A percentile compares a stretch with the other conserved stretches of the same genome.
phyloP scores from a whole-genome alignment of 2,113 vertebrate genomes.

The Phylloscopus trochilus region DNA sequence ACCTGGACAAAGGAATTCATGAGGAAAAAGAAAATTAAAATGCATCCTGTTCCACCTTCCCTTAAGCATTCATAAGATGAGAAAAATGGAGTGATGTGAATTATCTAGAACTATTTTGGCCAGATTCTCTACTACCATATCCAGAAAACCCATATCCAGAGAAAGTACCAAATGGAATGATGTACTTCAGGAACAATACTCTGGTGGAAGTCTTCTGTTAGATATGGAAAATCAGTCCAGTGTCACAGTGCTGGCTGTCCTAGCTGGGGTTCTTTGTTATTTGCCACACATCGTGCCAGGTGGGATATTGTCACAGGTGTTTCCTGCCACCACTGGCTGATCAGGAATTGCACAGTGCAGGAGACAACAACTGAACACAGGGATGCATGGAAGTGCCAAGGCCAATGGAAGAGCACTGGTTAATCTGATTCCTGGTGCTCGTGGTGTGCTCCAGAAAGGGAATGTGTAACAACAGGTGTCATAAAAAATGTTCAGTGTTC shows the following conservation, averaged over 20 bases:
- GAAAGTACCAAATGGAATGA: not conserved
- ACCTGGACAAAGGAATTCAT: not conserved
- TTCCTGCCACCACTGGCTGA: not conserved
- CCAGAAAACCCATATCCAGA: not conserved
- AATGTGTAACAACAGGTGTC: not conserved
- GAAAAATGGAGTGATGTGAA: not conserved
- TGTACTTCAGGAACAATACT: not conserved
- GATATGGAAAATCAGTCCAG: not conserved
- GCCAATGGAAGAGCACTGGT: not conserved
- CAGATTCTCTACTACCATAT: not conserved
- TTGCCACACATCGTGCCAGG: fast-evolving
- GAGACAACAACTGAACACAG: not conserved
- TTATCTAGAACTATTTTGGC: not conserved
- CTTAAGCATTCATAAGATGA: not conserved
- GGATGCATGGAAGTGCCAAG: not conserved
- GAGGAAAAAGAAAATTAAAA: not conserved
- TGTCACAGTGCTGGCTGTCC: not conserved
- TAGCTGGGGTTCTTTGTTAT: not conserved
- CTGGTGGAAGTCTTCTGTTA: not conserved
- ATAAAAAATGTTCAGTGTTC: not conserved
- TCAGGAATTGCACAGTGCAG: not conserved
- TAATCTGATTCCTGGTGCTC: not conserved
- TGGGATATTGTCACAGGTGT: not conserved
- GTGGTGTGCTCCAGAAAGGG: not conserved
- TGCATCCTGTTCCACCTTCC: not conserved